Evolutionary conservation across 2,113 vertebrate genomes (phyloP).

Genomic region (Coregonus clupeaformis): DNA sequence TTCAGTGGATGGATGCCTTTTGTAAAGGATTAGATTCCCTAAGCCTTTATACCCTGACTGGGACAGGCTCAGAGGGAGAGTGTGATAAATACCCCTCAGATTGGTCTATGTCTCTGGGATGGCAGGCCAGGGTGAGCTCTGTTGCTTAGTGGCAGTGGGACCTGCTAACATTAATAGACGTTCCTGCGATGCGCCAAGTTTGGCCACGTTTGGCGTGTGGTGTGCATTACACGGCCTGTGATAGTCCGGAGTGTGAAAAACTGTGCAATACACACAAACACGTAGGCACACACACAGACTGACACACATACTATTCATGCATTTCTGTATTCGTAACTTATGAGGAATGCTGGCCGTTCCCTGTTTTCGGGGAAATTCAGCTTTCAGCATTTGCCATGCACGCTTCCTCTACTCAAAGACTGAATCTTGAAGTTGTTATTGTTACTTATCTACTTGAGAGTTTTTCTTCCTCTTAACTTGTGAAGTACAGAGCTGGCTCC

Average conservation of each 20-base stretch:
- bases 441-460: conserved; percentile 3
- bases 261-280: conserved; percentile 46
- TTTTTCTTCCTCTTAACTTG: conserved; percentile 17
- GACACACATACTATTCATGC: background rate
- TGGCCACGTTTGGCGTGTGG: conserved; percentile 47
- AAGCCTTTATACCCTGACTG: conserved; percentile 21
- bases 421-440: conserved; percentile 15
- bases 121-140: conserved; percentile 32
- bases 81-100: conserved; percentile 28
- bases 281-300: conserved; percentile 3
- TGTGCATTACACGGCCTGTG: conserved; percentile 58
- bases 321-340: background rate
- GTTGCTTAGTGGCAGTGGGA: conserved; percentile 28
- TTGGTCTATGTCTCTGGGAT: conserved; percentile 14
- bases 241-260: conserved; percentile 42
- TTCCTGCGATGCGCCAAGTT: conserved; percentile 44
- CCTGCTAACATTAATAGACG: conserved; percentile 48
- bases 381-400: too few relatives aligned
- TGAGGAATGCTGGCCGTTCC: conserved; percentile 29
- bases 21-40: conserved; percentile 15
- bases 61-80: conserved; percentile 24
- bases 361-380: conserved; percentile 9
- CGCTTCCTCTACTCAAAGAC: background rate
- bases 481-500: conserved; percentile 17
- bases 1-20: conserved; percentile 3